These are phyloP conservation scores for Fukomys damarensis DNA, from an alignment of 2,113 vertebrate species.

Conservation along the genomic window DNA sequence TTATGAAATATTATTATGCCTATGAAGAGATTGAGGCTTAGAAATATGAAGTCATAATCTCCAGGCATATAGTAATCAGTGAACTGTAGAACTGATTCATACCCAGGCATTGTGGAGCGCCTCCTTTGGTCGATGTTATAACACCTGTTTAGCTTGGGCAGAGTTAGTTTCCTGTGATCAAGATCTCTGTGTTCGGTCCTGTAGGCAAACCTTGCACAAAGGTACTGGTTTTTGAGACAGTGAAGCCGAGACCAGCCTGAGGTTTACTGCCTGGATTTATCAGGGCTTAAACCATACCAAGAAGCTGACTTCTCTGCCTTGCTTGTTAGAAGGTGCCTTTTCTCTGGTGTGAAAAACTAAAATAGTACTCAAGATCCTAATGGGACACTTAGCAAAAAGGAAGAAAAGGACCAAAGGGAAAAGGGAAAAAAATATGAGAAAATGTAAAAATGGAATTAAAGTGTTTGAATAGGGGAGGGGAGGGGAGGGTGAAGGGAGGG, in stretches of 20 bases:
- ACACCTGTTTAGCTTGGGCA: background rate
- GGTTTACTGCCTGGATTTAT: background rate
- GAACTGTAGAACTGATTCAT: background rate
- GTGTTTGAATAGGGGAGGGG: no score
- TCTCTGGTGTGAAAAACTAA: no score
- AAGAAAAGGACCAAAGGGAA: no score
- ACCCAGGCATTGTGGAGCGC: rapidly evolving
- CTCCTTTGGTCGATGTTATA: background rate
- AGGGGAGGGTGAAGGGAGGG: no score
- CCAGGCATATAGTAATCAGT: background rate
- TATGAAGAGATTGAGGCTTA: background rate
- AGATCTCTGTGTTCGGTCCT: background rate
- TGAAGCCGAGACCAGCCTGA: background rate
- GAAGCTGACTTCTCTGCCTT: background rate
- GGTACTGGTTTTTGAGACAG: background rate
- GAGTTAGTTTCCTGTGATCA: background rate
- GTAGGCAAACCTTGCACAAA: background rate
- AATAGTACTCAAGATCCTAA: no score
- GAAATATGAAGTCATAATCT: background rate
- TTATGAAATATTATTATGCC: background rate
- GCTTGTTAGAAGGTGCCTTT: background rate
- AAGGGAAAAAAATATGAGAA: no score
- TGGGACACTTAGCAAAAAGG: no score
- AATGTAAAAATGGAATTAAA: no score
- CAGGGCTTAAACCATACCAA: rapidly evolving